Conservation (phyloP, 92 coral and sea anemone genomes). For the Plumapathes pennacea region DNA sequence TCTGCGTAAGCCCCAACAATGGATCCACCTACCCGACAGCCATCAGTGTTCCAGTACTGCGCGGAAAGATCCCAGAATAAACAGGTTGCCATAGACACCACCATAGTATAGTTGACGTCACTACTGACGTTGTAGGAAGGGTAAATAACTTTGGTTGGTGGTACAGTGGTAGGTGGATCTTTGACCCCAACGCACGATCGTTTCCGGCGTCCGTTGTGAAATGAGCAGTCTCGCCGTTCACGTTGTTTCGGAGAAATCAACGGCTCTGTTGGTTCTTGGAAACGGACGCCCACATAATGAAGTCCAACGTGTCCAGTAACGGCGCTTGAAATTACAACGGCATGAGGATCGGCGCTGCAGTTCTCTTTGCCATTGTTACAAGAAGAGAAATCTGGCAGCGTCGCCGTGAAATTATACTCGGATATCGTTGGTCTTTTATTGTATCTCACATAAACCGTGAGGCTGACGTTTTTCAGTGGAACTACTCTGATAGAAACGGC, state of each 20-base stretch:
- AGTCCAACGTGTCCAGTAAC: constrained; percentile 64
- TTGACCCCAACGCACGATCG: constrained; percentile 85
- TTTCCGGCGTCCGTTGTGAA: constrained; percentile 55
- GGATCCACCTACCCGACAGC: constrained; percentile 65
- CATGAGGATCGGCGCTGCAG: constrained; percentile 59
- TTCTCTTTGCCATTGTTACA: constrained; percentile 39
- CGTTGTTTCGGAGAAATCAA: constrained; percentile 9
- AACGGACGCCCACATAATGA: constrained; percentile 57
- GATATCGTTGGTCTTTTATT: constrained; percentile 55
- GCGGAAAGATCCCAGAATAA: constrained; percentile 61
- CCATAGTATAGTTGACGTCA: constrained; percentile 73
- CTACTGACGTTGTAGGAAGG: constrained; percentile 54
- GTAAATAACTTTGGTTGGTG: constrained; percentile 34
- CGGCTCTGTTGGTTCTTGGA: constrained; percentile 1
- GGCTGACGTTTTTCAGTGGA: constrained; percentile 27
- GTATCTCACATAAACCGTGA: constrained; percentile 65
- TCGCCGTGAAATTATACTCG: constrained; percentile 51
- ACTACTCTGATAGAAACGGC: constrained; percentile 49
- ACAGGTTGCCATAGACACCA: constrained; percentile 71
- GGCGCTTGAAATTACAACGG: constrained; percentile 60
- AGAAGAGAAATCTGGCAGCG: constrained; percentile 60
- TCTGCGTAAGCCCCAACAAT: too few relatives aligned
- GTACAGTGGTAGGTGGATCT: constrained; percentile 77
- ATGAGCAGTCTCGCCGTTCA: constrained; percentile 55
- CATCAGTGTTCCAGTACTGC: constrained; percentile 70